Percentiles rank a stretch among this genome's conserved stretches.
These are phyloP conservation scores for Eptesicus fuscus DNA, from an alignment of 2,113 vertebrate genomes.

Conservation along the genomic window DNA sequence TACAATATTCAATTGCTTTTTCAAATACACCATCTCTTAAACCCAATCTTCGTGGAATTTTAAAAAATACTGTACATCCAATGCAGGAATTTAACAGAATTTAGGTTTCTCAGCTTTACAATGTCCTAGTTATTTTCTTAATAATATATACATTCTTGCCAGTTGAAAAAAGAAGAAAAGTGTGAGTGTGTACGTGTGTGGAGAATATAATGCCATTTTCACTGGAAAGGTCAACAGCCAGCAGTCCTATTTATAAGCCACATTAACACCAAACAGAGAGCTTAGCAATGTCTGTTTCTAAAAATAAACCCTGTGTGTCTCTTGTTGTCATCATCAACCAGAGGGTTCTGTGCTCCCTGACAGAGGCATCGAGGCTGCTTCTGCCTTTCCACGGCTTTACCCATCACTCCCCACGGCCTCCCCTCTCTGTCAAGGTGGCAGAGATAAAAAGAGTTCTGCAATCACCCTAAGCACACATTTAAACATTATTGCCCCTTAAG, in stretches of 20 bases:
- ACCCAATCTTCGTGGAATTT: background rate
- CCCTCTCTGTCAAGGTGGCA: constrained; percentile 56
- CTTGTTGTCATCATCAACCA: constrained; percentile 75
- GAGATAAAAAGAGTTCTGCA: constrained; percentile 71
- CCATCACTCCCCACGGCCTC: constrained; percentile 33
- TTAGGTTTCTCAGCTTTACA: constrained; percentile 18
- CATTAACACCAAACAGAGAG: constrained; percentile 73
- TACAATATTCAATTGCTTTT: background rate
- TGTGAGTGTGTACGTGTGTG: background rate
- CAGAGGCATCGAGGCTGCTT: constrained; percentile 42
- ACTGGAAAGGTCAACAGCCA: constrained; percentile 62
- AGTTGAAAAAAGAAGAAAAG: background rate
- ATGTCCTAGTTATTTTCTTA: background rate
- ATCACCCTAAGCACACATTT: constrained; percentile 69
- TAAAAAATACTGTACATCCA: background rate
- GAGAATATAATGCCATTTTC: background rate
- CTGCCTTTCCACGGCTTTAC: constrained; percentile 43
- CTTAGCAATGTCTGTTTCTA: constrained; percentile 74
- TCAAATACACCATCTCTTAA: background rate
- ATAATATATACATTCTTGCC: constrained; percentile 11
- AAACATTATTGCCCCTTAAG: constrained; percentile 76
- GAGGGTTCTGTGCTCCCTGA: constrained; percentile 27
- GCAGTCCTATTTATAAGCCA: constrained; percentile 71
- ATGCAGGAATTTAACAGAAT: background rate
- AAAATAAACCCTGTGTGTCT: constrained; percentile 81